Base-by-base conservation (phyloP, 2,888 invertebrate genomes). In the Mythimna impura region DNA sequence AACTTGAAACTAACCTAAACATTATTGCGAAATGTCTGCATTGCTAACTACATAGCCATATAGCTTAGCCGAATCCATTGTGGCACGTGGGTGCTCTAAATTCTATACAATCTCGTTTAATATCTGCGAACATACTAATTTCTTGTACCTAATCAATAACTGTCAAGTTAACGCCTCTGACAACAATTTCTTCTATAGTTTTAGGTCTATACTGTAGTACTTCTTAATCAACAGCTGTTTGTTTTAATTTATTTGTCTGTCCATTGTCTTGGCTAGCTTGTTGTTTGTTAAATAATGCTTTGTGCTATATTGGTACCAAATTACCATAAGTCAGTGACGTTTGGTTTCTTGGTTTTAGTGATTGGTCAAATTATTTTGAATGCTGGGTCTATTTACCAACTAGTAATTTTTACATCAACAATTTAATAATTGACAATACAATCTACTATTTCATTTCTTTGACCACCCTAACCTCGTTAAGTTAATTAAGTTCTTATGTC, bases 41-140 rank as follows among this genome's bases (percentile, higher is more conserved):
- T 84, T 85, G 79, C 84, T 82, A 71, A 80, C 81, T 63, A 78
- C 68, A 71, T 55, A 78, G 75, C 65, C 57, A 73, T 25, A 75
- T 25, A 75, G 60, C 54, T 61, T 66, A 71, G 60, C 61, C 58
- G 66, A 75, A 66, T 66, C 76, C 76, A 80, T 78, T 73, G 78
- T 76, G 71, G 78, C 88, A 88, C 88, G 88, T 88, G 89, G 81
- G 79, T 82, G 86, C 78, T 83, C 86, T 85, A 87, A 86, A 81
- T 86, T 79, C 62, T 77, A 2, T 66, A 71, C 71, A 74, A 74
- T 76, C 52, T 62, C 36, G 47, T 74, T 83, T 81, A 76, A 64
- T 66, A 77, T 20, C 72, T 68, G 20, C 17, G 12, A 72, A 65
- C 67, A 61, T 71, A 84, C 66, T 74, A 52, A 75, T 78, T 74